Evolutionary conservation across 2,113 vertebrate genomes (phyloP).

Genomic region (Gallinago undulata): DNA sequence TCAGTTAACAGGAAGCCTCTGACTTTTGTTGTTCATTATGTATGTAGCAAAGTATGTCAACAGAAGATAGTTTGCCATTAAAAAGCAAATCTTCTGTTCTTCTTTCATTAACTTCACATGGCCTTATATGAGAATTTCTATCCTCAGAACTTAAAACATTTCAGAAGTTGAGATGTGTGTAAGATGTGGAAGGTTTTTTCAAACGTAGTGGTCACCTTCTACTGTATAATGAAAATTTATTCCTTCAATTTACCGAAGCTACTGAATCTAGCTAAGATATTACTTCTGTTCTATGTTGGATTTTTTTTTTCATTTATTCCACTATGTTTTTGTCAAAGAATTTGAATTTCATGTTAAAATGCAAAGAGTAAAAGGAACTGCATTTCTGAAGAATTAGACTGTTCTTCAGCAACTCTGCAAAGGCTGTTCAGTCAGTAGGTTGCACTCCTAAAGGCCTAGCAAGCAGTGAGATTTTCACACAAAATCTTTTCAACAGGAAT

Average conservation of each 20-base stretch:
- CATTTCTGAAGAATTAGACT: neutral
- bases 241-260: neutral
- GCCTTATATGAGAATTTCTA: neutral
- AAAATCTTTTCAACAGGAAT: neutral
- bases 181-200: neutral
- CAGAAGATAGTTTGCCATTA: neutral
- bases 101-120: neutral
- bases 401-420: neutral
- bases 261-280: neutral
- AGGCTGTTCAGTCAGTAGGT: neutral
- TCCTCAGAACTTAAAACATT: neutral
- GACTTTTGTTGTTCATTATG: neutral
- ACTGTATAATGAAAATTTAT: neutral
- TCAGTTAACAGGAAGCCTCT: conserved; percentile 20
- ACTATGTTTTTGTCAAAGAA: neutral
- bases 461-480: neutral
- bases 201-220: neutral
- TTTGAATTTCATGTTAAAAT: neutral
- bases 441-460: neutral
- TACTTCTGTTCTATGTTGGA: neutral
- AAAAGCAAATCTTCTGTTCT: neutral
- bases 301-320: neutral
- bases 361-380: neutral
- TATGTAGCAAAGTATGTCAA: neutral
- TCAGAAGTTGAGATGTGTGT: neutral